These are phyloP conservation scores for Drosophila micromelanica DNA, from an alignment of 1,140 invertebrate species.

Conservation along the genomic window DNA sequence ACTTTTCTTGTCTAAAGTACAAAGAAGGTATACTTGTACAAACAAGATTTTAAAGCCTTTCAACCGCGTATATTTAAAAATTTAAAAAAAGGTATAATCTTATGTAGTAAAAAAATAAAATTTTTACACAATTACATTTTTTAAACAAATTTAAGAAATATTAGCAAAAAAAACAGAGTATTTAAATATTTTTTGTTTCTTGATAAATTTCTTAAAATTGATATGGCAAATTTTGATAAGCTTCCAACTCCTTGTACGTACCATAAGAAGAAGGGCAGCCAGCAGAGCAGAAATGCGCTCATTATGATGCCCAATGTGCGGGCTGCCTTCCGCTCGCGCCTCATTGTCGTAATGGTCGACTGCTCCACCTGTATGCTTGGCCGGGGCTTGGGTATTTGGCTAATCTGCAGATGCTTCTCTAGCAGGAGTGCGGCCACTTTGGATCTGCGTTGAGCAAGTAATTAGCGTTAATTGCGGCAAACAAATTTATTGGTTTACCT, in stretches of 20 bases:
- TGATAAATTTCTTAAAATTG: not conserved
- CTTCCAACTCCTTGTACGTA: slow-evolving; percentile 80
- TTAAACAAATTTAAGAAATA: not conserved
- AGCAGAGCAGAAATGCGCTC: slow-evolving; percentile 96
- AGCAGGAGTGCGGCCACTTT: slow-evolving; percentile 93
- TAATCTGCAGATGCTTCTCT: slow-evolving; percentile 94
- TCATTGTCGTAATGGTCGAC: slow-evolving; percentile 90
- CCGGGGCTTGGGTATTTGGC: slow-evolving; percentile 91
- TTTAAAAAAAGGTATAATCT: no score
- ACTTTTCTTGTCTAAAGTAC: slow-evolving; percentile 3
- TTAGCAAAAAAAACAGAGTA: no score
- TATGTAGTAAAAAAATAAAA: not conserved
- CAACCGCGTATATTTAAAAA: no score
- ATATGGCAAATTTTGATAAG: not conserved
- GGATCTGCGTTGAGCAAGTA: slow-evolving; percentile 86
- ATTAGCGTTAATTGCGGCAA: slow-evolving; percentile 62
- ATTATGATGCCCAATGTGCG: slow-evolving; percentile 98
- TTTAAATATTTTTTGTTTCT: no score
- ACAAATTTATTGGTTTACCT: slow-evolving; percentile 86
- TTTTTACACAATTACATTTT: not conserved
- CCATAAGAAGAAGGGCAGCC: slow-evolving; percentile 98
- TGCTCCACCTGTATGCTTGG: slow-evolving; percentile 87
- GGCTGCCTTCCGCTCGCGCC: slow-evolving; percentile 96
- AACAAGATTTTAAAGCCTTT: no score
- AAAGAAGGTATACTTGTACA: not conserved